Percentiles rank a stretch among this genome's conserved stretches.
Conservation (phyloP, 2,113 vertebrate genomes). For the Mobula birostris region DNA sequence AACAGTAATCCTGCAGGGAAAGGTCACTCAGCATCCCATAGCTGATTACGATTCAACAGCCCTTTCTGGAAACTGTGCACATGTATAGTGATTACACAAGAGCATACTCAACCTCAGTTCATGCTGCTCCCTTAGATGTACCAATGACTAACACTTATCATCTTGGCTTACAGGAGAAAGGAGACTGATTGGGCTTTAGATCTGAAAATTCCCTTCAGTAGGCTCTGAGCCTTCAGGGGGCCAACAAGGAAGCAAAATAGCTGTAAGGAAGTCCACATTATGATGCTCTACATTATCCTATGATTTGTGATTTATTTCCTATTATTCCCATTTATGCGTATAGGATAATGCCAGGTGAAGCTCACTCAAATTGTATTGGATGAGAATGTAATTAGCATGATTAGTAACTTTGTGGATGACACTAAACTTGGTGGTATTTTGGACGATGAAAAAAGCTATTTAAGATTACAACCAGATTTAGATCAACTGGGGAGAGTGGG, state of each 20-base stretch:
- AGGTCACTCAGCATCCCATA: not conserved
- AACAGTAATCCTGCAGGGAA: not conserved
- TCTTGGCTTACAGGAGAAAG: not conserved
- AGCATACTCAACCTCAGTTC: not conserved
- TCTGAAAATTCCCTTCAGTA: not conserved
- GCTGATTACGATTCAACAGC: not conserved
- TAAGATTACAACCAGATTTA: no score
- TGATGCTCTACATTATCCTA: not conserved
- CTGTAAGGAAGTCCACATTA: not conserved
- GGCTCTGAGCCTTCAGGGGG: not conserved
- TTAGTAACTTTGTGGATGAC: no score
- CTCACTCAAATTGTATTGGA: not conserved
- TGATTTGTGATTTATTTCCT: not conserved
- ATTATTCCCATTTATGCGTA: not conserved
- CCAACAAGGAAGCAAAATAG: not conserved
- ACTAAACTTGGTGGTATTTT: no score
- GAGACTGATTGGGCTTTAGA: not conserved
- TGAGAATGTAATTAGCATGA: no score
- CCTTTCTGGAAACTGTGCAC: not conserved
- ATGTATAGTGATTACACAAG: not conserved
- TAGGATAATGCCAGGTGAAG: not conserved
- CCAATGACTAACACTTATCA: not conserved
- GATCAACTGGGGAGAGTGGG: no score
- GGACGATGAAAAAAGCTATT: no score
- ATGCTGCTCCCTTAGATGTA: not conserved